Evolutionary conservation across 2,113 vertebrate genomes (phyloP).

Genomic region (Thamnaconus septentrionalis): DNA sequence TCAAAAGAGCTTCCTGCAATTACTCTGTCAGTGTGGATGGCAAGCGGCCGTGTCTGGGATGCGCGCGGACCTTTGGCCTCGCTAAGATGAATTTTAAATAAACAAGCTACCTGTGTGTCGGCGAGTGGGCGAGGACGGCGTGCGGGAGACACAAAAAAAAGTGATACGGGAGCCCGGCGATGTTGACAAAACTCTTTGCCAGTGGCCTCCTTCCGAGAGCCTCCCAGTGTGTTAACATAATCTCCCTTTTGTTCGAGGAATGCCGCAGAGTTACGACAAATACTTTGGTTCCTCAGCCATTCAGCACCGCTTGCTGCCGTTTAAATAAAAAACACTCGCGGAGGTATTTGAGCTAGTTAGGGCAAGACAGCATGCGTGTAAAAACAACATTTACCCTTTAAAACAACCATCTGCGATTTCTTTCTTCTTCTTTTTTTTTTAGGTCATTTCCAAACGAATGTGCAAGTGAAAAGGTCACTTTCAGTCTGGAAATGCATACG

Average conservation of each 20-base stretch:
- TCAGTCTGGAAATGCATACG: not conserved
- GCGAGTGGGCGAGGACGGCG: constrained; percentile 10
- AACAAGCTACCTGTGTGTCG: constrained; percentile 35
- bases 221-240: constrained; percentile 57
- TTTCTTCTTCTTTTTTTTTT: no score
- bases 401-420: constrained; percentile 31
- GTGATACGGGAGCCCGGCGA: constrained; percentile 44
- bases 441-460: constrained; percentile 29
- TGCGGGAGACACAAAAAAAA: constrained; percentile 16
- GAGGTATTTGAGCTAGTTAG: constrained; percentile 63
- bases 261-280: constrained; percentile 65
- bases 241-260: constrained; percentile 72
- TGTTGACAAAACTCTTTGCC: constrained; percentile 54
- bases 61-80: constrained; percentile 49
- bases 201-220: constrained; percentile 51
- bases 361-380: constrained; percentile 39
- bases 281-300: constrained; percentile 61
- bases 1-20: constrained; percentile 70
- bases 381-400: constrained; percentile 23
- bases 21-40: constrained; percentile 68
- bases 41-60: constrained; percentile 53
- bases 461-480: constrained; percentile 7
- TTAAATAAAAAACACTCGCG: constrained; percentile 50
- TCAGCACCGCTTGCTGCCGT: constrained; percentile 54
- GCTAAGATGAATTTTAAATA: constrained; percentile 29